These are phyloP conservation scores for Altica lythri DNA, from an alignment of 2,888 invertebrate species.

Conservation along the genomic window DNA sequence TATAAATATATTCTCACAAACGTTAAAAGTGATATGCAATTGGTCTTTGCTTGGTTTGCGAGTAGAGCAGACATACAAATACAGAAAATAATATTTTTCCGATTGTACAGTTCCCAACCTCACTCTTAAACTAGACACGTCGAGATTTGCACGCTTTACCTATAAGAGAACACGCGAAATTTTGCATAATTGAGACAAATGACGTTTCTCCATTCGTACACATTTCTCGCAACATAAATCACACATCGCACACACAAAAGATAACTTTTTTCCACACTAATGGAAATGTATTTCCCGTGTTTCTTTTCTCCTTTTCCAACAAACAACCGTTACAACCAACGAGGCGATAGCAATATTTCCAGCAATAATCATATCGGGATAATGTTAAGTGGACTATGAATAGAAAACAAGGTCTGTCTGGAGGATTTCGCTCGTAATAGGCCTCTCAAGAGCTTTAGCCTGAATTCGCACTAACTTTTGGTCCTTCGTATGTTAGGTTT, in stretches of 20 bases:
- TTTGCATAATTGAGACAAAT: slow-evolving; percentile 20
- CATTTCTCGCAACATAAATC: slow-evolving; percentile 13
- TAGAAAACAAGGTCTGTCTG: neutral
- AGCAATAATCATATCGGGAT: slow-evolving; percentile 6
- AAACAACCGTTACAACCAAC: slow-evolving; percentile 9
- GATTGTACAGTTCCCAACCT: too few relatives aligned
- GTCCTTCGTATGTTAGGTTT: neutral
- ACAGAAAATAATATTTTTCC: too few relatives aligned
- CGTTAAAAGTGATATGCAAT: too few relatives aligned
- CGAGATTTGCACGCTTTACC: too few relatives aligned
- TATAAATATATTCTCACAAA: too few relatives aligned
- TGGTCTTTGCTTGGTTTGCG: too few relatives aligned
- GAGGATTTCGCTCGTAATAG: neutral
- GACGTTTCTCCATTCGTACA: slow-evolving; percentile 10
- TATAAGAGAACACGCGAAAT: slow-evolving; percentile 4
- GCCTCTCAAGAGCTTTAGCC: neutral
- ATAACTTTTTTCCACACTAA: slow-evolving; percentile 10
- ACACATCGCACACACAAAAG: slow-evolving; percentile 9
- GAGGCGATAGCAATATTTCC: slow-evolving; percentile 9
- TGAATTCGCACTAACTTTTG: neutral
- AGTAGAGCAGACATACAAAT: too few relatives aligned
- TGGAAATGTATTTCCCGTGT: slow-evolving; percentile 15
- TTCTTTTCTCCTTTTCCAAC: slow-evolving; percentile 6
- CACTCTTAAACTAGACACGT: too few relatives aligned
- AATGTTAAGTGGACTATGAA: slow-evolving; percentile 11